Evolutionary conservation across 2,797 vertebrate species (phyloP).

Genomic region (Margarornis squamiger): DNA sequence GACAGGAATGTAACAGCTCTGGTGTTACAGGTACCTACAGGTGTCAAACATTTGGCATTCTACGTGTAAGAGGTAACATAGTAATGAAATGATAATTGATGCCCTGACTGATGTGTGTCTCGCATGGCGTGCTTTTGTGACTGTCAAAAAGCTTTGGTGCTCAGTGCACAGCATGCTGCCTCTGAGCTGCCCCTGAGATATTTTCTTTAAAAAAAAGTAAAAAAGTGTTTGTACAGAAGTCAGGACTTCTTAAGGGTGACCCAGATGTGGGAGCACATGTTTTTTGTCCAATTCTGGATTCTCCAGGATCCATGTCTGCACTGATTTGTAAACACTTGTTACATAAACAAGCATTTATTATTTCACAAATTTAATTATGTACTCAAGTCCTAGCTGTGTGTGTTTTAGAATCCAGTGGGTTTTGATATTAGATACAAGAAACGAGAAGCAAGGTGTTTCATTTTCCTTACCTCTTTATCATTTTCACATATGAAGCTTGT

Average conservation of each 20-base stretch:
- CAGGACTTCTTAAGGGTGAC: neutral
- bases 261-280: neutral
- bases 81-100: neutral
- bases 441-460: neutral
- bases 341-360: neutral
- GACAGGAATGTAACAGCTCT: neutral
- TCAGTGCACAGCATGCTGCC: neutral
- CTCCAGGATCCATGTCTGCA: neutral
- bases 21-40: neutral
- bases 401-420: neutral
- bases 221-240: neutral
- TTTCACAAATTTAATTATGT: neutral
- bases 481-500: slow-evolving; percentile 3
- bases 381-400: neutral
- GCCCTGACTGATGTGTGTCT: neutral
- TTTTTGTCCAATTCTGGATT: neutral
- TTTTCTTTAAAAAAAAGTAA: neutral
- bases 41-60: neutral
- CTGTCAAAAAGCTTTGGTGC: neutral
- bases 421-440: neutral
- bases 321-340: neutral
- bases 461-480: neutral
- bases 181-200: neutral
- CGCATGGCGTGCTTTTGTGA: neutral
- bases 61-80: neutral